A percentile compares a stretch with the other conserved stretches of the same genome.
phyloP scores from a whole-genome alignment of 2,113 vertebrate species.

The Oenanthe melanoleuca region DNA sequence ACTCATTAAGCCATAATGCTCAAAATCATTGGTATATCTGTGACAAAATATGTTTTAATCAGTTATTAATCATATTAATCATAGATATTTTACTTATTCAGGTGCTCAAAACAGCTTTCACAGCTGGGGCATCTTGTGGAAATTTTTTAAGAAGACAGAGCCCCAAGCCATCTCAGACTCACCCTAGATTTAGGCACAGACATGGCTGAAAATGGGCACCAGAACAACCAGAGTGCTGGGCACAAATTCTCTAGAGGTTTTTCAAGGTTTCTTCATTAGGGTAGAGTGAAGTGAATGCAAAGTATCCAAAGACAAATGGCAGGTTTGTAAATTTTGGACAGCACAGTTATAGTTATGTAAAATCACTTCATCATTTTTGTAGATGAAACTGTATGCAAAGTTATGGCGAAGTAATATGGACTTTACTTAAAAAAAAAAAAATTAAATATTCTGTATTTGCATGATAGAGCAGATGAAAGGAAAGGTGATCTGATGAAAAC shows the following conservation, averaged over 20 bases:
- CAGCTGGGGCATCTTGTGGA: background rate
- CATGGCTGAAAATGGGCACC: background rate
- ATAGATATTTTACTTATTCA: slow-evolving; percentile 6
- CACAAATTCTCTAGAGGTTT: background rate
- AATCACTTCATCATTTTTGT: background rate
- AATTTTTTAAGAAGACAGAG: background rate
- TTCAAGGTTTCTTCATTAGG: background rate
- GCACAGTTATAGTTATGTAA: background rate
- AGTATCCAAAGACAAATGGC: background rate
- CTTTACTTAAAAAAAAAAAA: background rate
- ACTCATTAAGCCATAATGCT: background rate
- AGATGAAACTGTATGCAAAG: background rate
- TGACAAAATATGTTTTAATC: slow-evolving; percentile 13
- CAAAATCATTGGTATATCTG: slow-evolving; percentile 19
- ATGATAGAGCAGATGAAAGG: background rate
- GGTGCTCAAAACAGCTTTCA: background rate
- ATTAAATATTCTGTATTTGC: background rate
- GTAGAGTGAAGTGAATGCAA: background rate
- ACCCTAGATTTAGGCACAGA: background rate
- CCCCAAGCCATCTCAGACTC: background rate
- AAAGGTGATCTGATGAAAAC: background rate
- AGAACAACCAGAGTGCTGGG: background rate
- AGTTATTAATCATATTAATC: background rate
- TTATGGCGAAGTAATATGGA: background rate
- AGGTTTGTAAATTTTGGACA: background rate